Evolutionary conservation across 2,888 invertebrate species (phyloP), one percentile per base, ranked within the genome.

Genomic region (Mellilla xanthometata): DNA sequence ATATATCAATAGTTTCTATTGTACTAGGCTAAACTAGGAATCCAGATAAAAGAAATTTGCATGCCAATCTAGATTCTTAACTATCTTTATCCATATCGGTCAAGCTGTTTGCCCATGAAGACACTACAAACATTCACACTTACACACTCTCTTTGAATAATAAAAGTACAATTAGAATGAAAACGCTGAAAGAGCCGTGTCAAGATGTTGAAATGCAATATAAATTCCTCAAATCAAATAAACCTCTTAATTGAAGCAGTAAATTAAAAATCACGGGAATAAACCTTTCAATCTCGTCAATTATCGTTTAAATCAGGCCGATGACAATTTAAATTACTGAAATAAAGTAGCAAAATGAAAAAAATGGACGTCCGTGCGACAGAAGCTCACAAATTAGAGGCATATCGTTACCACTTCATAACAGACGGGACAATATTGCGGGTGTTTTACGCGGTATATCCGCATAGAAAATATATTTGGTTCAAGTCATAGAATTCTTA

Each of bases 371-470:
- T 40, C 10, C 11, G 30, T 29, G 28, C 8, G 41, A 42, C 24
- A 38, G 41, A 19, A 41, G 32, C 19, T 22, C 24, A 42, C 33
- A 44, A 39, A 46, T 39, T 43, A 39, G 24, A 54, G 54, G 22
- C 42, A 52, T 49, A 52, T 45, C 48, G 35, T 51, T 42, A 49
- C 28, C 52, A 52, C 48, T 33, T 54, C 56, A 39, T 52, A 50
- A 48, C 41, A 12, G 39, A 27, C 39, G 35, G 27, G 35, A 35
- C 40, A 36, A 56, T 45, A 52, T 50, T 64, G 62, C 58, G 51
- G 62, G 61, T 50, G 48, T 67, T 65, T 62, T 60, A 65, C 49
- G 43, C 49, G 22, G 28, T 13, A 43, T 43, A 57, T 58, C 57
- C 61, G 56, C 56, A 51, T 48, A 35, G 29, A 32, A 39, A n/a